These are phyloP conservation scores for Merluccius polli DNA, from an alignment of 2,797 vertebrate genomes.

Conservation along the genomic window DNA sequence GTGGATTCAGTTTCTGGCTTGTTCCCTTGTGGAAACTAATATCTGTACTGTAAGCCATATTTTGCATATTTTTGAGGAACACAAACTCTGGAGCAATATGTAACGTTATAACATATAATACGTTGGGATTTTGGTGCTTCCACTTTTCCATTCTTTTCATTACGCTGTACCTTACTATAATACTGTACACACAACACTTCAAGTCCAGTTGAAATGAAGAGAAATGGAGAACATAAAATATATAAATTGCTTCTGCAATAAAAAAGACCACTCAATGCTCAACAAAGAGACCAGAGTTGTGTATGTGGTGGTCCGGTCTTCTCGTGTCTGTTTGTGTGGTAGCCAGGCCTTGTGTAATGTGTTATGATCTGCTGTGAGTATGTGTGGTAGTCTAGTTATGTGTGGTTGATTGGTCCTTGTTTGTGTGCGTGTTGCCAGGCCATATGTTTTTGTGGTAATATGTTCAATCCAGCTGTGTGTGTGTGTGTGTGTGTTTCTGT, in stretches of 20 bases:
- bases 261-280: not conserved
- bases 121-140: no score
- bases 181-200: not conserved
- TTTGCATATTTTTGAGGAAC: not conserved
- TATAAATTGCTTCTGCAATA: not conserved
- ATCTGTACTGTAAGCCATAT: not conserved
- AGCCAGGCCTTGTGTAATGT: not conserved
- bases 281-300: not conserved
- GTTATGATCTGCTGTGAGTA: not conserved
- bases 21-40: not conserved
- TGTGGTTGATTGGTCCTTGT: not conserved
- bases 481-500: not conserved
- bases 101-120: not conserved
- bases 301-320: not conserved
- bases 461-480: not conserved
- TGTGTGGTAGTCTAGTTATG: not conserved
- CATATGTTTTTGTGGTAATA: not conserved
- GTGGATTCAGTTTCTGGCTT: not conserved
- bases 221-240: no score
- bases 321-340: not conserved
- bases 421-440: not conserved
- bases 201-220: no score
- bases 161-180: not conserved
- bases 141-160: not conserved
- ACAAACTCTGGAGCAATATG: not conserved